A percentile compares a stretch with the other conserved stretches of the same genome.
Conservation (phyloP, 2,797 vertebrate genomes). For the Falco peregrinus region DNA sequence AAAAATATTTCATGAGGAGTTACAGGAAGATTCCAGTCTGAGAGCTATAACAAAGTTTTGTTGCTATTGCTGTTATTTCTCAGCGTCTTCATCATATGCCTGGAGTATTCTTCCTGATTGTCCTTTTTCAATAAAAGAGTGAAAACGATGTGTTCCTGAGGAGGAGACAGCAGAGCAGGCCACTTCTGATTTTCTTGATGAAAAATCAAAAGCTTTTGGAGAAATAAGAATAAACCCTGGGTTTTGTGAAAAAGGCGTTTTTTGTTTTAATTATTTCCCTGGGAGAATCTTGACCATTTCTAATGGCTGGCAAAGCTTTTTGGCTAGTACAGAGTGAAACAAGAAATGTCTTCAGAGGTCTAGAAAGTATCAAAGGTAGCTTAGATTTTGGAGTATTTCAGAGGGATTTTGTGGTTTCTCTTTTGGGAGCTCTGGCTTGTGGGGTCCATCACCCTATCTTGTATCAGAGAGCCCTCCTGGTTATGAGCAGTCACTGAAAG, state of each 20-base stretch:
- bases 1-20: background rate
- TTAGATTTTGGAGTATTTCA: background rate
- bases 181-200: background rate
- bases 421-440: background rate
- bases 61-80: background rate
- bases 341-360: background rate
- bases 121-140: background rate
- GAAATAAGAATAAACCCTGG: background rate
- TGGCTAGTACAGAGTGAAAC: background rate
- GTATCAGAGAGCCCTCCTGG: background rate
- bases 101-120: background rate
- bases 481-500: background rate
- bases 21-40: background rate
- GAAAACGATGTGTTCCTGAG: background rate
- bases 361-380: background rate
- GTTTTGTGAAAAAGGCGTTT: background rate
- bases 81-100: background rate
- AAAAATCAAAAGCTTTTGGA: background rate
- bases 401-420: background rate
- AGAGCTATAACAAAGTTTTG: background rate
- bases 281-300: background rate
- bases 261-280: background rate
- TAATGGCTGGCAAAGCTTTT: background rate
- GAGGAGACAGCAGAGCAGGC: background rate
- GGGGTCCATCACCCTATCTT: background rate